These are phyloP conservation scores for Thunnus albacares DNA, from an alignment of 2,797 vertebrate species.

Conservation along the genomic window DNA sequence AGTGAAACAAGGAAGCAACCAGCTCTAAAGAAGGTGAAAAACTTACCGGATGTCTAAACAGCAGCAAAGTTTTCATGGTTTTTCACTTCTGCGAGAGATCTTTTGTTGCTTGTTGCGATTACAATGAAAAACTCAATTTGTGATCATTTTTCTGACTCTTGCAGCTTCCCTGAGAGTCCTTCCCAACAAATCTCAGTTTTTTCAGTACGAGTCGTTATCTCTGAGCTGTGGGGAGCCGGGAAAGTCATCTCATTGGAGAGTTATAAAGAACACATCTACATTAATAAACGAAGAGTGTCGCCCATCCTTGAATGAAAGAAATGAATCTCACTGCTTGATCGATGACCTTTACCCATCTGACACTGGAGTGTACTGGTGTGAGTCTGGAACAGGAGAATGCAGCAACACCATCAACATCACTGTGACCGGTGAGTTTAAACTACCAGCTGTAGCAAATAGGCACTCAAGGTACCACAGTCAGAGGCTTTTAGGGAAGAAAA, in stretches of 20 bases:
- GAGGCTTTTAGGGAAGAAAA: too few relatives aligned
- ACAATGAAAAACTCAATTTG: background rate
- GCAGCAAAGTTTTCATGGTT: background rate
- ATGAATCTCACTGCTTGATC: rapidly evolving
- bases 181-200: slow-evolving; percentile 59
- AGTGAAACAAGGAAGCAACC: slow-evolving; percentile 6
- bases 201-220: background rate
- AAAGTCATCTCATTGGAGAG: background rate
- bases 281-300: rapidly evolving
- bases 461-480: too few relatives aligned
- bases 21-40: too few relatives aligned
- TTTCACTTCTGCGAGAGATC: too few relatives aligned
- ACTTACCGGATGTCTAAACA: too few relatives aligned
- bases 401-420: slow-evolving; percentile 35
- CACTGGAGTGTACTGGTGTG: slow-evolving; percentile 53
- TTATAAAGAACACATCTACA: background rate
- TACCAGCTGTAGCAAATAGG: background rate
- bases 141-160: background rate
- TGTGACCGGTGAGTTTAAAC: slow-evolving; percentile 23
- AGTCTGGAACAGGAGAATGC: slow-evolving; percentile 37
- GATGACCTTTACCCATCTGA: rapidly evolving
- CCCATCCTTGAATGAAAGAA: rapidly evolving
- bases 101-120: too few relatives aligned
- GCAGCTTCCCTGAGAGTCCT: slow-evolving; percentile 37
- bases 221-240: slow-evolving; percentile 6